Conservation (phyloP, 2,797 vertebrate species). For the Channallabes apus region DNA sequence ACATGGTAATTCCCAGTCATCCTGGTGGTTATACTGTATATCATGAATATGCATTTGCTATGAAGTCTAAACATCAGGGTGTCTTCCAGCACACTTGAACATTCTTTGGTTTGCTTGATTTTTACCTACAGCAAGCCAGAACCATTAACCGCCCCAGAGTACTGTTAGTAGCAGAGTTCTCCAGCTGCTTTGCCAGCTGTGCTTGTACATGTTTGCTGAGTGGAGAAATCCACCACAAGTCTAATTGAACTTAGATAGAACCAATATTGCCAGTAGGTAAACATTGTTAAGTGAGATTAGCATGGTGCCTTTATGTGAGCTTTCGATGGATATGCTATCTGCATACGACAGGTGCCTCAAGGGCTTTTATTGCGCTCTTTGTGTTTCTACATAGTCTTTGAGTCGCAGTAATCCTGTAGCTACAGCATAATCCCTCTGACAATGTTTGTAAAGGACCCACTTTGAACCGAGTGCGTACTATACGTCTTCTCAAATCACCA, state of each 20-base stretch:
- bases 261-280: conserved; percentile 17
- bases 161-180: background rate
- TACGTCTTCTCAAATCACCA: background rate
- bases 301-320: conserved; percentile 33
- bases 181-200: conserved; percentile 3
- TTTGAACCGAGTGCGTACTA: background rate
- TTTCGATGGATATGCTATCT: background rate
- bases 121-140: background rate
- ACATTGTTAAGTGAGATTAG: conserved; percentile 31
- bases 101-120: background rate
- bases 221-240: background rate
- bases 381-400: conserved; percentile 35
- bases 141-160: background rate
- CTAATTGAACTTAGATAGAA: background rate
- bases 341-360: conserved; percentile 19
- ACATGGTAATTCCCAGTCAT: background rate
- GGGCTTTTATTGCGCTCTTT: conserved; percentile 11
- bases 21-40: background rate
- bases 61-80: background rate
- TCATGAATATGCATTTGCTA: background rate
- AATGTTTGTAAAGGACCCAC: conserved; percentile 26
- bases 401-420: conserved; percentile 38
- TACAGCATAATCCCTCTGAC: conserved; percentile 46
- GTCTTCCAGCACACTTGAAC: background rate
- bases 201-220: conserved; percentile 20